Evolutionary conservation across 2,797 vertebrate species (phyloP).

Genomic region (Lepus townsendii): DNA sequence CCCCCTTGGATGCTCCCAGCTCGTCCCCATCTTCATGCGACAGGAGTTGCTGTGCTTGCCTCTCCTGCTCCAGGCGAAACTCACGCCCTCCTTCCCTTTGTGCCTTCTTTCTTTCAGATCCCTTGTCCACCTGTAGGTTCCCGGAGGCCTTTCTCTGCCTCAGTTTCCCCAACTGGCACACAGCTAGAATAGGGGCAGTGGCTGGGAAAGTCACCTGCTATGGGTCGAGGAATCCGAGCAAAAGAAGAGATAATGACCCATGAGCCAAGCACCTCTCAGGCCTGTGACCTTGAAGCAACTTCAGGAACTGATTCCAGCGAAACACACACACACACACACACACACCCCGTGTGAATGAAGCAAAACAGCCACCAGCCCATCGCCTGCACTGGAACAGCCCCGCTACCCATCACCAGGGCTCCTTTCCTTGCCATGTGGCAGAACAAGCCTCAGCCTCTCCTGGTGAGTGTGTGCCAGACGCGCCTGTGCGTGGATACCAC

Average conservation of each 20-base stretch:
- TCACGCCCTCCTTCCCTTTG: background rate
- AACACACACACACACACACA: too few relatives aligned
- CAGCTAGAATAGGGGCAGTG: background rate
- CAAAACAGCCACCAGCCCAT: background rate
- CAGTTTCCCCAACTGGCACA: constrained; percentile 1
- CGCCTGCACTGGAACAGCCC: background rate
- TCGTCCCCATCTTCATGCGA: background rate
- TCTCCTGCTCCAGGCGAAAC: constrained; percentile 40
- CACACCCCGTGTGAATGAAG: background rate
- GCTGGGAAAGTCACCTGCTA: background rate
- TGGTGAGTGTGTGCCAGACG: fast-evolving
- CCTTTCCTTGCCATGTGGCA: background rate
- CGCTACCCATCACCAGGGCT: background rate
- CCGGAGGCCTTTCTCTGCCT: background rate
- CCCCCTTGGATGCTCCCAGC: background rate
- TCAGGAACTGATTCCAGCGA: background rate
- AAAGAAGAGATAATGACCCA: background rate
- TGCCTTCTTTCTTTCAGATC: background rate
- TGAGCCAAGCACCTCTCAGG: background rate
- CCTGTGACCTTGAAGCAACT: too few relatives aligned
- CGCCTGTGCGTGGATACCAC: background rate
- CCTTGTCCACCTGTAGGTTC: background rate
- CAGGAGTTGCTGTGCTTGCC: background rate
- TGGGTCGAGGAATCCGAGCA: background rate
- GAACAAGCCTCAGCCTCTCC: background rate